Conservation (phyloP, 2,797 vertebrate genomes). For the Sternarchorhynchus goeldii region DNA sequence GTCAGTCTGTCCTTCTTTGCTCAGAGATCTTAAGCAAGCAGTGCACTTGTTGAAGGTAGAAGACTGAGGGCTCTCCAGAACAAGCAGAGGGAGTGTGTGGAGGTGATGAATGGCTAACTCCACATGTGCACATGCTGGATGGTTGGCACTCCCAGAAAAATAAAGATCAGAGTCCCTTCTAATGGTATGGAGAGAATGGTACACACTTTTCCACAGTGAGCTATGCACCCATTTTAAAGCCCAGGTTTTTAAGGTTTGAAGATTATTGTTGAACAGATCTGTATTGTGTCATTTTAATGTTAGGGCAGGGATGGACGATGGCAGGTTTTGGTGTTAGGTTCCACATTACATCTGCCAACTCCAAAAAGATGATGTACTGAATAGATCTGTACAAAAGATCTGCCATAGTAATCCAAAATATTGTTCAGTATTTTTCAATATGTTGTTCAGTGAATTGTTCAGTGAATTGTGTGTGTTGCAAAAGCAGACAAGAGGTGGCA, state of each 20-base stretch:
- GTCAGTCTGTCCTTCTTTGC: constrained; percentile 81
- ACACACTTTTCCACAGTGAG: neutral
- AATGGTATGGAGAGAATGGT: constrained; percentile 66
- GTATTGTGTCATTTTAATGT: neutral
- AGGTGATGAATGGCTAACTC: constrained; percentile 93
- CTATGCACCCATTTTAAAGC: neutral
- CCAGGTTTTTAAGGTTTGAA: neutral
- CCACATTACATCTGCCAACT: no score
- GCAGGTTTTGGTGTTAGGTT: no score
- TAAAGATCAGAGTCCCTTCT: constrained; percentile 95
- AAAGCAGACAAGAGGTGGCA: no score
- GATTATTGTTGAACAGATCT: neutral
- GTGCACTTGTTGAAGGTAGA: neutral
- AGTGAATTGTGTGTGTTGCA: no score
- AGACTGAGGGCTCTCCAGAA: constrained; percentile 82
- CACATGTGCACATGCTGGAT: constrained; percentile 87
- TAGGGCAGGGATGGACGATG: no score
- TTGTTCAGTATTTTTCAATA: no score
- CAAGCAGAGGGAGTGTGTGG: constrained; percentile 90
- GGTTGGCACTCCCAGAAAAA: constrained; percentile 93
- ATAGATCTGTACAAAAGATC: no score
- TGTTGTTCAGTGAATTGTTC: no score
- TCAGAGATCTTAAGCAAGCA: neutral
- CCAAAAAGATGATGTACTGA: no score
- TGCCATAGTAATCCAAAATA: no score